Evolutionary conservation across 2,888 invertebrate genomes (phyloP).

Genomic region (Heterodera filipjevi): DNA sequence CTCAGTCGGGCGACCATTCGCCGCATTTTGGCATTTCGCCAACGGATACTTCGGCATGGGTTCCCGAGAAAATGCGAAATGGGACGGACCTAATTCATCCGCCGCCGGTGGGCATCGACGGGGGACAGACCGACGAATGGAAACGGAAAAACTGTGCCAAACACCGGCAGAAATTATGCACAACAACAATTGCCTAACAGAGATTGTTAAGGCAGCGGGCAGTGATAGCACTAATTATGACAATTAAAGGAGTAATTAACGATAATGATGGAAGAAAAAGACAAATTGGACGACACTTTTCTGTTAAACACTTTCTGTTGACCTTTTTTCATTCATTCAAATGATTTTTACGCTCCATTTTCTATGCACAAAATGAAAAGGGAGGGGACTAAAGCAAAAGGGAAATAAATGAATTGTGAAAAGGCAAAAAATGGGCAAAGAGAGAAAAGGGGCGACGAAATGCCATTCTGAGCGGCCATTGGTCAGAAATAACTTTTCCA

Average conservation of each 20-base stretch:
- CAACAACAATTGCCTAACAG: no score
- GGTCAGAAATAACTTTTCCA: conserved; percentile 50
- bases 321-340: no score
- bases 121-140: background rate
- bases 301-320: no score
- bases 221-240: no score
- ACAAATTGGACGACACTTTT: no score
- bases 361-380: conserved; percentile 7
- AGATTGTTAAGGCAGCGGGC: no score
- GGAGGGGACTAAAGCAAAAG: background rate
- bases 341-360: background rate
- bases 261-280: no score
- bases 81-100: background rate
- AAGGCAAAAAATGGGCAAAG: background rate
- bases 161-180: background rate
- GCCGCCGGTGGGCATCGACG: background rate
- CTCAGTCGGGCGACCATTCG: background rate
- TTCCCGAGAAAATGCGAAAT: background rate
- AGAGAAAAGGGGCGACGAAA: background rate
- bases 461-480: conserved; percentile 7
- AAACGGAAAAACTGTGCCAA: background rate
- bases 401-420: background rate
- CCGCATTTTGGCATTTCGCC: background rate
- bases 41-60: background rate
- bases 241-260: no score